phyloP scores from a whole-genome alignment of 2,797 vertebrate species.

The Chaunax sp. region DNA sequence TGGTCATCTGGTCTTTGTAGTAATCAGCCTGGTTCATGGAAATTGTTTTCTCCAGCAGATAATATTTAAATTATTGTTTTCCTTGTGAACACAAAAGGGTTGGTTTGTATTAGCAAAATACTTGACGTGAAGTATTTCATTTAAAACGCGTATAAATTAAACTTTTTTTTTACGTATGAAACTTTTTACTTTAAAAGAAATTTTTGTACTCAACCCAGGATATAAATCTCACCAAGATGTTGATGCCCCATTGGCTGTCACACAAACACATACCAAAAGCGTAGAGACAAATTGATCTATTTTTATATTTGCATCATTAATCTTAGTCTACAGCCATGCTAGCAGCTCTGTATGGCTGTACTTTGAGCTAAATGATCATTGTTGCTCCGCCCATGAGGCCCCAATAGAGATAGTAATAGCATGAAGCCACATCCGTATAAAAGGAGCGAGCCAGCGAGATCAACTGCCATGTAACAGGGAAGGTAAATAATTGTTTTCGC shows the following conservation, averaged over 20 bases:
- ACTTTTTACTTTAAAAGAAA: neutral
- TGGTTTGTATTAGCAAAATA: neutral
- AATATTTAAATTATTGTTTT: neutral
- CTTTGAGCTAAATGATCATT: no score
- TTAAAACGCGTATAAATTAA: neutral
- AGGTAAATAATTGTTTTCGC: no score
- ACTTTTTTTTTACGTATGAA: neutral
- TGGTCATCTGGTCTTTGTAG: conserved; percentile 7
- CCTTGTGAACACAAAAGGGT: neutral
- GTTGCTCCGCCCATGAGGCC: no score
- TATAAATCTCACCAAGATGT: neutral
- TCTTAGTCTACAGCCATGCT: no score
- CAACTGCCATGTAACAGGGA: no score
- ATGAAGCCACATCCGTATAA: no score
- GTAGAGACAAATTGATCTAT: no score
- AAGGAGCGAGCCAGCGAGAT: no score
- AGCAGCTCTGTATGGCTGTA: no score
- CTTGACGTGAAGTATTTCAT: neutral
- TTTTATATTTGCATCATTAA: no score
- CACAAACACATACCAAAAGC: no score
- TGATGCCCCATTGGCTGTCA: neutral
- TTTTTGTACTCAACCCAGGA: neutral
- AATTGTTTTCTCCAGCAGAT: conserved; percentile 9
- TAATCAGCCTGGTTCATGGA: conserved; percentile 19
- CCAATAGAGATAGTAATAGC: no score